Percentiles rank a stretch among this genome's conserved stretches.
phyloP scores from a whole-genome alignment of 1,140 invertebrate species.

The Nomia melanderi region DNA sequence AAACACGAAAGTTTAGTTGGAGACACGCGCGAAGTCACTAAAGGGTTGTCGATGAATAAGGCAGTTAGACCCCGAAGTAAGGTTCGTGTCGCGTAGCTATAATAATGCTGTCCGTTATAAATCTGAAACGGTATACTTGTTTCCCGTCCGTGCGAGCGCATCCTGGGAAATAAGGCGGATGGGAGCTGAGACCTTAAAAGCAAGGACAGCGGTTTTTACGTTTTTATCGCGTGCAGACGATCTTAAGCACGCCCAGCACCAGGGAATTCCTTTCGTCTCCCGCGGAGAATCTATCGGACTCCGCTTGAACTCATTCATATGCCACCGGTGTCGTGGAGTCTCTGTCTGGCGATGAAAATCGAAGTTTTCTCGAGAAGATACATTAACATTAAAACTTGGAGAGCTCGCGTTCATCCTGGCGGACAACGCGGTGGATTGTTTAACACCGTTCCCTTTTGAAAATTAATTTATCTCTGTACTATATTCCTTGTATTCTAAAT shows the following conservation, averaged over 20 bases:
- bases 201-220: conserved; percentile 39
- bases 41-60: not conserved
- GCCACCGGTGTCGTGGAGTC: too few relatives aligned
- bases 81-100: conserved; percentile 19
- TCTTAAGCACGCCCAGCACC: conserved; percentile 10
- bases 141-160: conserved; percentile 2
- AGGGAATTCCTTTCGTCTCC: not conserved
- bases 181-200: conserved; percentile 24
- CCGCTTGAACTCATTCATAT: not conserved
- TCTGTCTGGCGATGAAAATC: too few relatives aligned
- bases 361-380: too few relatives aligned
- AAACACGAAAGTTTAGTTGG: not conserved
- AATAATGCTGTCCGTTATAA: conserved; percentile 19
- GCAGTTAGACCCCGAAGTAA: not conserved
- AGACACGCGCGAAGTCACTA: not conserved
- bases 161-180: conserved; percentile 48
- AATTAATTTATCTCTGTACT: too few relatives aligned
- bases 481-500: too few relatives aligned
- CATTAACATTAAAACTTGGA: too few relatives aligned
- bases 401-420: too few relatives aligned
- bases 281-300: conserved; percentile 12
- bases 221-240: conserved; percentile 40
- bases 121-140: conserved; percentile 32
- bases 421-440: too few relatives aligned
- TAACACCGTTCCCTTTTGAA: too few relatives aligned